These are phyloP conservation scores for Manduca sexta DNA, from an alignment of 1,140 invertebrate genomes.

Conservation along the genomic window DNA sequence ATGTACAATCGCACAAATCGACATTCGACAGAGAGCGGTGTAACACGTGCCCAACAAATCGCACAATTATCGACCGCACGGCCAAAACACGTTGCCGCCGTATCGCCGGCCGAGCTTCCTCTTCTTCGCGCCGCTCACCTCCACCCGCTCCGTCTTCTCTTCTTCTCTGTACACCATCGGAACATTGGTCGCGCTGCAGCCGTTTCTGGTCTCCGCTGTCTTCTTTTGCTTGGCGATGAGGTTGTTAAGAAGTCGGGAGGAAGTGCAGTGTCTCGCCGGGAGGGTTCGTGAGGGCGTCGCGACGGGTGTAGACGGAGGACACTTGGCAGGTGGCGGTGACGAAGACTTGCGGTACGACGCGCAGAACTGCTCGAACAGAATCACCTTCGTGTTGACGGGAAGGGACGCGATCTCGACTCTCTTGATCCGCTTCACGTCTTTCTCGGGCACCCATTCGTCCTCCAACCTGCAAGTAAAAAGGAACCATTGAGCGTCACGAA, in stretches of 20 bases:
- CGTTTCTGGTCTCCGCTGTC: slow-evolving; percentile 15
- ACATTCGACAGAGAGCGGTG: not conserved
- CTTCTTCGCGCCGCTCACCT: slow-evolving; percentile 53
- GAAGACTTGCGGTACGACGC: slow-evolving; percentile 33
- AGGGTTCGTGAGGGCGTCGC: slow-evolving; percentile 13
- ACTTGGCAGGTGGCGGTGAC: slow-evolving; percentile 24
- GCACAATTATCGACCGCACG: slow-evolving; percentile 51
- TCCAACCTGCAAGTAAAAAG: slow-evolving; percentile 43
- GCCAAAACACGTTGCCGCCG: slow-evolving; percentile 60
- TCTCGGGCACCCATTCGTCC: slow-evolving; percentile 62
- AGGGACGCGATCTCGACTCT: slow-evolving; percentile 49
- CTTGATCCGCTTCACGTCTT: slow-evolving; percentile 46
- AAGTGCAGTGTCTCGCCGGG: slow-evolving; percentile 36
- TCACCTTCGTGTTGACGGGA: slow-evolving; percentile 44
- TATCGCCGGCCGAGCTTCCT: slow-evolving; percentile 53
- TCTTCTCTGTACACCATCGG: slow-evolving; percentile 29
- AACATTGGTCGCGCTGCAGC: slow-evolving; percentile 31
- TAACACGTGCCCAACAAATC: slow-evolving; percentile 1
- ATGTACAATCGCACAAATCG: no score
- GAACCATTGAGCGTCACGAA: not conserved
- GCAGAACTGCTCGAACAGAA: slow-evolving; percentile 56
- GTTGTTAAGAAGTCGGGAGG: slow-evolving; percentile 44
- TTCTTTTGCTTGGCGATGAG: slow-evolving; percentile 40
- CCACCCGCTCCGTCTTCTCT: slow-evolving; percentile 15
- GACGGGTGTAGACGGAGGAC: slow-evolving; percentile 11